These are phyloP conservation scores for Henricia sp. DNA, from an alignment of 53 echinoderm and acorn worm genomes.

Conservation along the genomic window DNA sequence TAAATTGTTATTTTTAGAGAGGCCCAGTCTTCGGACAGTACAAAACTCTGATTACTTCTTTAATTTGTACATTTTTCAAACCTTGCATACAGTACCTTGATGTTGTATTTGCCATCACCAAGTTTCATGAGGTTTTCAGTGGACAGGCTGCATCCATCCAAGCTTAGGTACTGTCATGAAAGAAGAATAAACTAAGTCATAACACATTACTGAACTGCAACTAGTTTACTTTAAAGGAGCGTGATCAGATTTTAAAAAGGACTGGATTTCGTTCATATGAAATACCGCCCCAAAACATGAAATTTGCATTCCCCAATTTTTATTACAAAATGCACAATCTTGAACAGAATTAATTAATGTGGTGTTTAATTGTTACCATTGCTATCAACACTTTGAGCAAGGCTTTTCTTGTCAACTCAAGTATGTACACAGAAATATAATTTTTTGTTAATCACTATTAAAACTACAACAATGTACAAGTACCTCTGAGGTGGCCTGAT, in stretches of 20 bases:
- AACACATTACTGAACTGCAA: neutral
- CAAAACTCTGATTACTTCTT: too few relatives aligned
- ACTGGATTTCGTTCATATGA: too few relatives aligned
- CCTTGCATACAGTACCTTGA: too few relatives aligned
- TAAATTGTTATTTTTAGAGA: too few relatives aligned
- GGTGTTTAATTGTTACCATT: too few relatives aligned
- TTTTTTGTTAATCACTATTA: too few relatives aligned
- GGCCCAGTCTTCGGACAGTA: too few relatives aligned
- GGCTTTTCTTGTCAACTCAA: neutral
- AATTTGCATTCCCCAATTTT: neutral
- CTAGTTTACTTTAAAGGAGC: too few relatives aligned
- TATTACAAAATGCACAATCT: neutral
- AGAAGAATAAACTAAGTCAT: neutral
- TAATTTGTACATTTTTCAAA: too few relatives aligned
- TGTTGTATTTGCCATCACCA: conserved; percentile 81
- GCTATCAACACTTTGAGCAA: neutral
- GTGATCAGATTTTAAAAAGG: neutral
- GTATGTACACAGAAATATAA: neutral
- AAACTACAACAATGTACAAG: neutral
- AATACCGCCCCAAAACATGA: neutral
- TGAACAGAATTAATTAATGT: too few relatives aligned
- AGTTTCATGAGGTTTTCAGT: conserved; percentile 85
- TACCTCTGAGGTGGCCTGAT: conserved; percentile 22
- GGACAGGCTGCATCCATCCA: conserved; percentile 85
- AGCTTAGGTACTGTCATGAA: conserved; percentile 67